Evolutionary conservation across 2,113 vertebrate genomes (phyloP).

Genomic region (Siniperca knerii): DNA sequence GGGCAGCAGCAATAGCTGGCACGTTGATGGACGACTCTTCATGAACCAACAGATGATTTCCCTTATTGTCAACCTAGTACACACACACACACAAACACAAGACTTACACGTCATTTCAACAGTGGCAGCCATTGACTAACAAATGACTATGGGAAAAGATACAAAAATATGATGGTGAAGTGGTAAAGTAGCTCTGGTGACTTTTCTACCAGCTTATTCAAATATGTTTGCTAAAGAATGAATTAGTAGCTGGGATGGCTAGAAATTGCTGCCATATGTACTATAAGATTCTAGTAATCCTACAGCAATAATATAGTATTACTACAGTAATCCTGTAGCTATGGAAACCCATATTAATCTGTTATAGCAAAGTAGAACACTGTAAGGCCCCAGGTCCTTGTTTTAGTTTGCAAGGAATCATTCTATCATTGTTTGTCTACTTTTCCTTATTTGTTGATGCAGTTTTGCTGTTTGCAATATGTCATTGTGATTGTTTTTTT

Average conservation of each 20-base stretch:
- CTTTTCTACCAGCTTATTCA: neutral
- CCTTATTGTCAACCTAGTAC: constrained; percentile 96
- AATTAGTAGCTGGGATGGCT: neutral
- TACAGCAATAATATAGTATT: neutral
- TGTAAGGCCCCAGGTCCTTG: neutral
- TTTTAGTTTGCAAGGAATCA: neutral
- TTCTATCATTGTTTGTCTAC: neutral
- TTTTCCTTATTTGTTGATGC: neutral
- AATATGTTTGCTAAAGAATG: neutral
- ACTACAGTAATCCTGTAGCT: neutral
- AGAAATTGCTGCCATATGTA: neutral
- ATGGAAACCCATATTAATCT: neutral
- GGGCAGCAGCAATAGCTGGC: constrained; percentile 96
- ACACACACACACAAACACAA: constrained; percentile 1
- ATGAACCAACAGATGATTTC: constrained; percentile 96
- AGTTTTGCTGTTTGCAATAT: neutral
- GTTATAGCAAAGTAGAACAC: neutral
- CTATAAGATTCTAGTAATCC: neutral
- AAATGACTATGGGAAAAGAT: neutral
- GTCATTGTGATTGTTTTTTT: neutral
- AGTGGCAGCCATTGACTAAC: neutral
- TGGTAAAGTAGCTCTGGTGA: neutral
- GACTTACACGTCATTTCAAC: neutral
- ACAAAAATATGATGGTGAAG: neutral
- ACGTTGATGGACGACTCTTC: constrained; percentile 99